phyloP scores from a whole-genome alignment of 1,140 invertebrate species.

The Aphidius gifuensis region DNA sequence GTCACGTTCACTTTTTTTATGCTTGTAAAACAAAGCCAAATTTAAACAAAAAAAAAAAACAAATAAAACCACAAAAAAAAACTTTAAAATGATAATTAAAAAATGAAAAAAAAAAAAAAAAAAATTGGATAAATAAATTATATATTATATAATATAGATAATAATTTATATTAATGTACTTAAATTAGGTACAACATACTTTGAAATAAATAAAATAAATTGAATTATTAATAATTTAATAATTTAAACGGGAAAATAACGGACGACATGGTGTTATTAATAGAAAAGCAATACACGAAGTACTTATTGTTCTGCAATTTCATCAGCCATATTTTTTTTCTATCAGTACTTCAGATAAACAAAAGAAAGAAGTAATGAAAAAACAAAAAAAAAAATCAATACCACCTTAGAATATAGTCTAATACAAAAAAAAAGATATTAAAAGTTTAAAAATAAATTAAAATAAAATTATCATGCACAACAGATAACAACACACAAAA shows the following conservation, averaged over 20 bases:
- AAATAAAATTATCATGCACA: not conserved
- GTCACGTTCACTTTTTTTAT: conserved; percentile 26
- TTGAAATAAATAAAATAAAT: too few species aligned
- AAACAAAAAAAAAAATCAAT: conserved; percentile 5
- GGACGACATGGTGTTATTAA: not conserved
- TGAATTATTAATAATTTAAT: too few species aligned
- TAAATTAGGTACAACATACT: too few species aligned
- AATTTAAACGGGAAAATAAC: not conserved
- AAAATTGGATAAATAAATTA: too few species aligned
- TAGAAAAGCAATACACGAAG: conserved; percentile 1
- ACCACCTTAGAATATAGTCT: not conserved
- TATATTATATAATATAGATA: too few species aligned
- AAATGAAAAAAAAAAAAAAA: not conserved
- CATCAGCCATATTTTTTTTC: conserved; percentile 12
- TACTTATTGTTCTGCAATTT: conserved; percentile 7
- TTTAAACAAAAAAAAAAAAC: not conserved
- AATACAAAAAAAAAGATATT: too few species aligned
- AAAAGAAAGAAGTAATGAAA: not conserved
- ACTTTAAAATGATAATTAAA: not conserved
- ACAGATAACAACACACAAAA: not conserved
- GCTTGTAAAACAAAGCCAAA: conserved; percentile 22
- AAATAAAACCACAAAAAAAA: not conserved
- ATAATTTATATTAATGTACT: too few species aligned
- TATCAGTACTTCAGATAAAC: conserved; percentile 3
- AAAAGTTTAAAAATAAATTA: too few species aligned